phyloP scores from a whole-genome alignment of 2,797 vertebrate genomes.

The Helicolenus hilgendorfi region DNA sequence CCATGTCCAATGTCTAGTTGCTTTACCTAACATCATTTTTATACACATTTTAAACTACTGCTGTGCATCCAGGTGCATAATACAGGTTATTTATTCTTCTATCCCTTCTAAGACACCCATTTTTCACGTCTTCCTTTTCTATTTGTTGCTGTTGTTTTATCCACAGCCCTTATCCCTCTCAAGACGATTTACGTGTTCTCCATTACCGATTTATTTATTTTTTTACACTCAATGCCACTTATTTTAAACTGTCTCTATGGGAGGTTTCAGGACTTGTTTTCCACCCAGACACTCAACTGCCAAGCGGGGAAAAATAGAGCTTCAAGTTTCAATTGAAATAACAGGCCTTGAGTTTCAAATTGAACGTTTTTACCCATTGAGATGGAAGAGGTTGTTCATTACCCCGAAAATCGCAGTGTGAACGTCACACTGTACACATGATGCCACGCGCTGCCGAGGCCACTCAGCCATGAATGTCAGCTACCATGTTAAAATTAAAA shows the following conservation, averaged over 20 bases:
- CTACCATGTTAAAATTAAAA: slow-evolving; percentile 56
- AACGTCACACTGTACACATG: neutral
- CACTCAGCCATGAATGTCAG: slow-evolving; percentile 73
- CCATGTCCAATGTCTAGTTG: neutral
- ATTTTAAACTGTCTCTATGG: slow-evolving; percentile 52
- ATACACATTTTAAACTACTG: too few relatives aligned
- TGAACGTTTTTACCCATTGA: neutral
- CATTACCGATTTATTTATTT: slow-evolving; percentile 27
- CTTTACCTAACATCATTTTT: neutral
- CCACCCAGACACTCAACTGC: neutral
- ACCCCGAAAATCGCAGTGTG: neutral
- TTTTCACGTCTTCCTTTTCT: slow-evolving; percentile 29
- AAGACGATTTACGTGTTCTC: slow-evolving; percentile 47
- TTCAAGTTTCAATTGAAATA: slow-evolving; percentile 12
- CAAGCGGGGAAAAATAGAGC: neutral
- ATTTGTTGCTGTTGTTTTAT: slow-evolving; percentile 49
- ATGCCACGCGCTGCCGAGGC: neutral
- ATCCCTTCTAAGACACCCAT: slow-evolving; percentile 23
- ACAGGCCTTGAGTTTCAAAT: slow-evolving; percentile 34
- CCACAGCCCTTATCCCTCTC: slow-evolving; percentile 39
- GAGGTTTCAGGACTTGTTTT: slow-evolving; percentile 32
- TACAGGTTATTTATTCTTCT: neutral
- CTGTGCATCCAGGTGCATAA: neutral
- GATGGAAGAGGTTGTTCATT: slow-evolving; percentile 10
- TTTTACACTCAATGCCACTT: slow-evolving; percentile 57